Percentiles rank a stretch among this genome's conserved stretches.
Conservation (phyloP, 1,140 invertebrate genomes). For the Galleria mellonella region DNA sequence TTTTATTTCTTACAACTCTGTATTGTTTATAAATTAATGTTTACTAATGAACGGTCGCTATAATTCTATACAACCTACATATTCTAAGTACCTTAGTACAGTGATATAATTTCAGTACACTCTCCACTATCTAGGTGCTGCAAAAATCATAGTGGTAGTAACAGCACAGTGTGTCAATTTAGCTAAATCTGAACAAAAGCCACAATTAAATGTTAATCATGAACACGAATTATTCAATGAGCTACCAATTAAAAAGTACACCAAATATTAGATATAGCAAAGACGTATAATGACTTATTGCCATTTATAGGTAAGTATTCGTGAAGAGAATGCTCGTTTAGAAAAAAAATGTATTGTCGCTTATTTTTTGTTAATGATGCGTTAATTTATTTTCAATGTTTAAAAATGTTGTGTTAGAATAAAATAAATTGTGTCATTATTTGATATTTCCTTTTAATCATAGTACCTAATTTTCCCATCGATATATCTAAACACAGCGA, state of each 20-base stretch:
- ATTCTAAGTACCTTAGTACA: no score
- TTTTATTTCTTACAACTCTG: no score
- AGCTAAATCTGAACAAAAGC: conserved; percentile 8
- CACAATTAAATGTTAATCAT: conserved; percentile 15
- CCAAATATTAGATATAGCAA: conserved; percentile 18
- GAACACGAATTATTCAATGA: conserved; percentile 26
- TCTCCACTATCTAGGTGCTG: conserved; percentile 4
- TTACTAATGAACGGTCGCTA: no score
- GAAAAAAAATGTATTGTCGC: conserved; percentile 11
- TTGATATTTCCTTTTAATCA: background rate
- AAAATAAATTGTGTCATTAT: conserved; percentile 51
- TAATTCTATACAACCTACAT: no score
- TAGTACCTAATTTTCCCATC: no score
- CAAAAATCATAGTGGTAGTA: background rate
- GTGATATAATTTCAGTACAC: no score
- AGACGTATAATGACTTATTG: background rate
- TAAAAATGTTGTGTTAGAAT: conserved; percentile 47
- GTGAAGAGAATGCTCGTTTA: conserved; percentile 12
- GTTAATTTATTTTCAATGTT: conserved; percentile 29
- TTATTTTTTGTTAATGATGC: conserved; percentile 27
- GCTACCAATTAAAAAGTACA: conserved; percentile 17
- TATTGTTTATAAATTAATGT: no score
- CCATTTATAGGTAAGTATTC: conserved; percentile 5
- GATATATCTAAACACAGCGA: no score
- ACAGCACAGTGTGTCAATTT: conserved; percentile 3